A percentile compares a stretch with the other conserved stretches of the same genome.
Conservation (phyloP, 2,113 vertebrate genomes). For the Maccullochella peelii region DNA sequence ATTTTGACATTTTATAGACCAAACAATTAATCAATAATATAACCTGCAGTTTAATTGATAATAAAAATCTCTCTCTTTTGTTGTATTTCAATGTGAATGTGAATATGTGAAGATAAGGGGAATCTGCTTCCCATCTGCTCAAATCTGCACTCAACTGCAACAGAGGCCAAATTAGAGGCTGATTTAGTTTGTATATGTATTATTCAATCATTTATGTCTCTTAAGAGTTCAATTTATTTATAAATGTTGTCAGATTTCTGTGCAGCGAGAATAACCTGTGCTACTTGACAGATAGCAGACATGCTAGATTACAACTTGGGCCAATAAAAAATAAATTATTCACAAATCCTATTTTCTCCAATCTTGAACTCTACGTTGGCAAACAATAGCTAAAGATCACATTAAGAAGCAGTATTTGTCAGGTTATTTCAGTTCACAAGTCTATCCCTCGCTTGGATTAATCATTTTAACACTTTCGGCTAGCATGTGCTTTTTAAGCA, state of each 20-base stretch:
- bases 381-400: neutral
- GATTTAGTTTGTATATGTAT: constrained; percentile 9
- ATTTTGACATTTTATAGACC: neutral
- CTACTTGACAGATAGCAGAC: constrained; percentile 41
- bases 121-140: neutral
- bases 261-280: constrained; percentile 2
- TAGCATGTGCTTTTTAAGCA: neutral
- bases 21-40: neutral
- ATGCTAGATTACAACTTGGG: neutral
- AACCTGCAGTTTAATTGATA: neutral
- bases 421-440: neutral
- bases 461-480: neutral
- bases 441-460: neutral
- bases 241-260: neutral
- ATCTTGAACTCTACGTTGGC: neutral
- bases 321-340: constrained; percentile 25
- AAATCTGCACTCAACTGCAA: neutral
- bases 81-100: neutral
- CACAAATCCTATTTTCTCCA: neutral
- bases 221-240: neutral
- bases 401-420: neutral
- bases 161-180: neutral
- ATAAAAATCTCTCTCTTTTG: neutral
- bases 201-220: neutral
- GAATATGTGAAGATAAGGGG: neutral